Conservation (phyloP, 2,888 invertebrate species). For the Boloria selene region DNA sequence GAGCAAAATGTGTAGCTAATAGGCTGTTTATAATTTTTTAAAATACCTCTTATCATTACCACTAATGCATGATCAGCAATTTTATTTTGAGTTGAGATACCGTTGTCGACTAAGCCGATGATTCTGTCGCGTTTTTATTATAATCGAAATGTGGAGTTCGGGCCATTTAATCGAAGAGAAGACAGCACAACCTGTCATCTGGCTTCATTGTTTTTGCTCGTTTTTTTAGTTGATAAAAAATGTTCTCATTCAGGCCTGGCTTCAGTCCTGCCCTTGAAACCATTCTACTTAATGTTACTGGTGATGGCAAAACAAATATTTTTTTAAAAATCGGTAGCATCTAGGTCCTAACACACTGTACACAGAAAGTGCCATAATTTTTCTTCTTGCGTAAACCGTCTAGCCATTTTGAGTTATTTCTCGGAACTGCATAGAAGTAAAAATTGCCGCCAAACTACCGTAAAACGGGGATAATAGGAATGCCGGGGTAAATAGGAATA, state of each 20-base stretch:
- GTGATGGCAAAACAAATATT: conserved; percentile 36
- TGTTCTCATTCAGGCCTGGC: conserved; percentile 37
- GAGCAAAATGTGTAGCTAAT: conserved; percentile 32
- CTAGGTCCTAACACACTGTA: conserved; percentile 20
- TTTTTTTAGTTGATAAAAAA: conserved; percentile 34
- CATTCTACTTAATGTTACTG: conserved; percentile 29
- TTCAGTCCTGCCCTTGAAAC: conserved; percentile 21
- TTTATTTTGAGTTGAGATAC: conserved; percentile 13
- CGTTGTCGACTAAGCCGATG: conserved; percentile 27
- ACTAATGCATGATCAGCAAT: conserved; percentile 38
- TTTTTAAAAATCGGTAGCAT: conserved; percentile 26
- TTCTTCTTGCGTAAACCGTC: conserved; percentile 34
- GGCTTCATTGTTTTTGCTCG: conserved; percentile 21
- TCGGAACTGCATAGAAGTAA: conserved; percentile 30
- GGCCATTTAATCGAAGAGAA: conserved; percentile 23
- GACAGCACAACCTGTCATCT: conserved; percentile 18
- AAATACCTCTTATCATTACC: conserved; percentile 36
- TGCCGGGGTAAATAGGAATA: too few relatives aligned
- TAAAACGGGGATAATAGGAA: too few relatives aligned
- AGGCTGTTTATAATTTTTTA: conserved; percentile 35
- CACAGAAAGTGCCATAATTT: conserved; percentile 32
- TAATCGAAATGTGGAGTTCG: conserved; percentile 30
- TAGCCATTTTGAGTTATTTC: conserved; percentile 31
- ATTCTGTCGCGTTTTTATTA: conserved; percentile 27
- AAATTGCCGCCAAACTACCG: conserved; percentile 22